Percentiles rank a stretch among this genome's conserved stretches.
phyloP scores from a whole-genome alignment of 2,113 vertebrate species.

The Sphyrna mokarran region DNA sequence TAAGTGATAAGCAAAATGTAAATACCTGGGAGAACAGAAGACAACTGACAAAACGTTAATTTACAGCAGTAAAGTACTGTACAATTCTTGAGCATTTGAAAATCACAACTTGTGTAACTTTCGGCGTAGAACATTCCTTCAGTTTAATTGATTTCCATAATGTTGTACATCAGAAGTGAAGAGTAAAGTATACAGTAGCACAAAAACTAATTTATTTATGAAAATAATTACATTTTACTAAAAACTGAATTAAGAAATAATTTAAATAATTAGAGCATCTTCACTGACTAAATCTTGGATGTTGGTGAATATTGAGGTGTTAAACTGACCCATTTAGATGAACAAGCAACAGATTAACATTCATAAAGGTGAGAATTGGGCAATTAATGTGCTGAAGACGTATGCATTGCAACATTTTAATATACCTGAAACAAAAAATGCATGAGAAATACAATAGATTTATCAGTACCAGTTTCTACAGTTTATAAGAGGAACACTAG shows the following conservation, averaged over 20 bases:
- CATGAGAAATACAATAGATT: background rate
- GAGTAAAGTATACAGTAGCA: background rate
- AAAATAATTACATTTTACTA: slow-evolving; percentile 3
- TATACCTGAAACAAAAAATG: background rate
- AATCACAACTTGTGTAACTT: background rate
- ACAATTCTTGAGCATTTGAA: background rate
- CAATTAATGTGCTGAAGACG: slow-evolving; percentile 14
- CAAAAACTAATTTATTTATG: slow-evolving; percentile 20
- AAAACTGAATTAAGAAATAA: slow-evolving; percentile 34
- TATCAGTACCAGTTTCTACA: background rate
- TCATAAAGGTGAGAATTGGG: slow-evolving; percentile 25
- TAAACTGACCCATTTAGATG: slow-evolving; percentile 35
- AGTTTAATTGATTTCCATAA: slow-evolving; percentile 22
- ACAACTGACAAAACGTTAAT: background rate
- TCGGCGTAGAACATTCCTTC: background rate
- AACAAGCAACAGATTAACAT: slow-evolving; percentile 30
- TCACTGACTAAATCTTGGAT: slow-evolving; percentile 18
- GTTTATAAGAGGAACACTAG: background rate
- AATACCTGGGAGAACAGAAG: background rate
- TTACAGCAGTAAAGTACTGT: background rate
- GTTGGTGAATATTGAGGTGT: slow-evolving; percentile 24
- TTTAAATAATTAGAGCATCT: slow-evolving; percentile 30
- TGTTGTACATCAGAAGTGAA: background rate
- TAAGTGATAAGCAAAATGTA: background rate
- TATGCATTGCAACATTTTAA: background rate